Evolutionary conservation across 2,888 invertebrate genomes (phyloP).

Genomic region (Melipona bicolor): DNA sequence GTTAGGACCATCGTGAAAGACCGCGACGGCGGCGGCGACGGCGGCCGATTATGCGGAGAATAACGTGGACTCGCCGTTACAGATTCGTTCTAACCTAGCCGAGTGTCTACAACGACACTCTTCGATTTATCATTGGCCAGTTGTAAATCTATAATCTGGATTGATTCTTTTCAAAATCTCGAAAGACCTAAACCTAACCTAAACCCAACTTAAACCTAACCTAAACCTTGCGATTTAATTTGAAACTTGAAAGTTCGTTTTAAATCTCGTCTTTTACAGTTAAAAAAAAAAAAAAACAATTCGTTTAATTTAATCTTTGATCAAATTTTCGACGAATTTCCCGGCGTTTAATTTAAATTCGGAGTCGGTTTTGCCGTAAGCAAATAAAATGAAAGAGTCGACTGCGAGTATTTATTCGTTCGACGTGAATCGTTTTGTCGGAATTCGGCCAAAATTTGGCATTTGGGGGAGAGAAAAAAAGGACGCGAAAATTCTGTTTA

Average conservation of each 20-base stretch:
- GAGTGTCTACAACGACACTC: not conserved
- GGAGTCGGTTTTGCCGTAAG: slow-evolving; percentile 1
- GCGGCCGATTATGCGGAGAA: slow-evolving; percentile 47
- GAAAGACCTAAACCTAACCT: too few species aligned
- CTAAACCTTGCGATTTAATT: too few species aligned
- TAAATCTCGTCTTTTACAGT: too few species aligned
- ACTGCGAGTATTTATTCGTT: not conserved
- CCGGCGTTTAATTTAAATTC: not conserved
- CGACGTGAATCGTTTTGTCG: not conserved
- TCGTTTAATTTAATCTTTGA: too few species aligned
- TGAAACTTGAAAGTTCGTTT: too few species aligned
- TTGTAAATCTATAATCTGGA: not conserved
- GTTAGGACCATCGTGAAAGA: slow-evolving; percentile 39
- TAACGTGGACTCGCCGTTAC: slow-evolving; percentile 37
- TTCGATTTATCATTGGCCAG: not conserved
- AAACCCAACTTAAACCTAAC: too few species aligned
- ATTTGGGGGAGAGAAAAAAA: too few species aligned
- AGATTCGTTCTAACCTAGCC: slow-evolving; percentile 33
- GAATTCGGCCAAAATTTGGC: not conserved
- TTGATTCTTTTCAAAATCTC: too few species aligned
- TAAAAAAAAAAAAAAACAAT: too few species aligned
- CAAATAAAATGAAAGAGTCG: too few species aligned
- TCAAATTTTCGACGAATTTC: too few species aligned
- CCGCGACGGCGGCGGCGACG: slow-evolving; percentile 3
- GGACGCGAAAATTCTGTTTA: not conserved